Conservation (phyloP, 2,113 vertebrate genomes). For the Rhinoptilus africanus region DNA sequence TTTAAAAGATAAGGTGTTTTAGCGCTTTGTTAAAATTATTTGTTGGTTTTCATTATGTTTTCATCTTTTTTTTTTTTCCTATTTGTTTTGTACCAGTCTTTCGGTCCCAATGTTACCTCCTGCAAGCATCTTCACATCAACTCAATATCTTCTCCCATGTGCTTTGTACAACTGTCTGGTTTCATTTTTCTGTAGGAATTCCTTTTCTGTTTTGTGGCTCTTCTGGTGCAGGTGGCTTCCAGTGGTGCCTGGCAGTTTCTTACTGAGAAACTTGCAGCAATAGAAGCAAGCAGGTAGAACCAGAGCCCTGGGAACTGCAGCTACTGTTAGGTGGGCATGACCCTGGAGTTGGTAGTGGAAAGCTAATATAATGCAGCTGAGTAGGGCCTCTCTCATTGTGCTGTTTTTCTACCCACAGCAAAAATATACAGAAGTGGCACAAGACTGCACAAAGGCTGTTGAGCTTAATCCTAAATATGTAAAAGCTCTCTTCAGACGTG, state of each 20-base stretch:
- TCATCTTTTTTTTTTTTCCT: neutral
- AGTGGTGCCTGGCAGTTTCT: neutral
- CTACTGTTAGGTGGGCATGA: neutral
- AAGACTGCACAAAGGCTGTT: slow-evolving; percentile 93
- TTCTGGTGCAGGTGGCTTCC: neutral
- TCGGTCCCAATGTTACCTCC: neutral
- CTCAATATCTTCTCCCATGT: neutral
- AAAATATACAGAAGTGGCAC: slow-evolving; percentile 94
- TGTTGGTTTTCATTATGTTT: neutral
- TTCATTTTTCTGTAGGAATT: neutral
- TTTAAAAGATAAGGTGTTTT: neutral
- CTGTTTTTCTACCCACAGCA: slow-evolving; percentile 74
- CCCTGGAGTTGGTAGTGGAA: neutral
- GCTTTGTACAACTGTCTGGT: neutral
- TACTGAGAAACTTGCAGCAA: neutral
- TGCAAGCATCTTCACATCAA: neutral
- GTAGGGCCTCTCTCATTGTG: neutral
- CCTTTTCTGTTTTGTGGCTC: neutral
- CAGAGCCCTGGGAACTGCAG: neutral
- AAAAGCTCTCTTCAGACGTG: slow-evolving; percentile 96
- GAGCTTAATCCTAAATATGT: slow-evolving; percentile 94
- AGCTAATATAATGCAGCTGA: neutral
- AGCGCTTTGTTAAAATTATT: neutral
- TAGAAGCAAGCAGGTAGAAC: neutral
- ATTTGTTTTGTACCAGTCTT: neutral